Conservation (phyloP, 2,797 vertebrate species). For the Lutjanus argentimaculatus region DNA sequence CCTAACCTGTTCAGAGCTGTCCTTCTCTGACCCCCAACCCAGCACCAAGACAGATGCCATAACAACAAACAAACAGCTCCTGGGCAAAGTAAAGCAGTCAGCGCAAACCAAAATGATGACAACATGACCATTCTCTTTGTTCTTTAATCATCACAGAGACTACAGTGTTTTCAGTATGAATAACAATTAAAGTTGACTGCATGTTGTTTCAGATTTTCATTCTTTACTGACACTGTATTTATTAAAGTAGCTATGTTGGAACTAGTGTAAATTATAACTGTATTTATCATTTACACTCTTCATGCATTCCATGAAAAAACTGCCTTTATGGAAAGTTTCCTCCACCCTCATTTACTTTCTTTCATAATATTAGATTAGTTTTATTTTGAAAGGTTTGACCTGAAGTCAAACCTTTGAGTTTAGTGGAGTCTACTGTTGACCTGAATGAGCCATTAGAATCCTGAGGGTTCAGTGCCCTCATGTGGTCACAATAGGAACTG, state of each 20-base stretch:
- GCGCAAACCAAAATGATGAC: not conserved
- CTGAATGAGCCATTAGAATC: not conserved
- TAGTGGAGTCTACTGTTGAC: not conserved
- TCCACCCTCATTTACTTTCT: not conserved
- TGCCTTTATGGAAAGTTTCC: not conserved
- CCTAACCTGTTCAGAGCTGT: not conserved
- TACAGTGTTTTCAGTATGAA: too few species aligned
- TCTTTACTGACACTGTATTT: not conserved
- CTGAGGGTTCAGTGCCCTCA: conserved; percentile 7
- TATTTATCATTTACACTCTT: not conserved
- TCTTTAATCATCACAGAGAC: not conserved
- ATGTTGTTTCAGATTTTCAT: not conserved
- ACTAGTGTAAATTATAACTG: not conserved
- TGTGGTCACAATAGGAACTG: not conserved
- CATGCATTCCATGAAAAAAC: not conserved
- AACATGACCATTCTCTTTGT: not conserved
- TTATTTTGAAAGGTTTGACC: not conserved
- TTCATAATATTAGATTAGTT: not conserved
- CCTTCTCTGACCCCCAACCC: not conserved
- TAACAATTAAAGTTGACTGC: not conserved
- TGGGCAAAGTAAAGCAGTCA: not conserved
- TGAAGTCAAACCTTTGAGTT: not conserved
- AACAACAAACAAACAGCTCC: not conserved
- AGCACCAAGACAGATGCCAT: not conserved
- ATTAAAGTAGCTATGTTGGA: not conserved